Evolutionary conservation across 2,113 vertebrate species (phyloP).

Genomic region (Charina bottae): DNA sequence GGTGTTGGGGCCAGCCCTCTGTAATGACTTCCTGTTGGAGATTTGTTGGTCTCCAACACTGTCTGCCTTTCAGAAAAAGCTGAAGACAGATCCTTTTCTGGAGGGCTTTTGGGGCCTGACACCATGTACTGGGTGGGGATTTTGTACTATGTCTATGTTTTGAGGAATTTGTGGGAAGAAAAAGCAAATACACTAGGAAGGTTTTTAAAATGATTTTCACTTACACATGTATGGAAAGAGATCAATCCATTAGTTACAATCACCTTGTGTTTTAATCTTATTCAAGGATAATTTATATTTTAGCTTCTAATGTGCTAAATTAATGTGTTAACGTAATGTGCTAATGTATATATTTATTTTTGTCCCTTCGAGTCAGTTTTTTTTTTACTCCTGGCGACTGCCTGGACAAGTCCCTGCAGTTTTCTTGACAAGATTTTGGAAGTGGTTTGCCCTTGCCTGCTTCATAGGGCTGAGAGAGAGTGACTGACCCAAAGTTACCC

Average conservation of each 20-base stretch:
- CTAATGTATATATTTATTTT: neutral
- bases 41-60: neutral
- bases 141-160: neutral
- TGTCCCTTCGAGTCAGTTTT: neutral
- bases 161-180: neutral
- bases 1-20: neutral
- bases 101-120: neutral
- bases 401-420: neutral
- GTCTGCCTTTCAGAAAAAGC: neutral
- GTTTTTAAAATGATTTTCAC: neutral
- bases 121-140: neutral
- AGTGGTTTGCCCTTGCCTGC: neutral
- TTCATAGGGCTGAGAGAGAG: neutral
- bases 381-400: neutral
- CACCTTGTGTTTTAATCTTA: neutral
- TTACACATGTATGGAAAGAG: neutral
- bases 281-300: neutral
- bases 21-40: neutral
- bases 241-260: neutral
- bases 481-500: neutral
- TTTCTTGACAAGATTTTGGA: neutral
- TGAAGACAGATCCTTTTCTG: neutral
- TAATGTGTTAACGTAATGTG: neutral
- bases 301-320: neutral
- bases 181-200: neutral